Conservation (phyloP, 1,140 invertebrate genomes). For the Heliothis subflexa region DNA sequence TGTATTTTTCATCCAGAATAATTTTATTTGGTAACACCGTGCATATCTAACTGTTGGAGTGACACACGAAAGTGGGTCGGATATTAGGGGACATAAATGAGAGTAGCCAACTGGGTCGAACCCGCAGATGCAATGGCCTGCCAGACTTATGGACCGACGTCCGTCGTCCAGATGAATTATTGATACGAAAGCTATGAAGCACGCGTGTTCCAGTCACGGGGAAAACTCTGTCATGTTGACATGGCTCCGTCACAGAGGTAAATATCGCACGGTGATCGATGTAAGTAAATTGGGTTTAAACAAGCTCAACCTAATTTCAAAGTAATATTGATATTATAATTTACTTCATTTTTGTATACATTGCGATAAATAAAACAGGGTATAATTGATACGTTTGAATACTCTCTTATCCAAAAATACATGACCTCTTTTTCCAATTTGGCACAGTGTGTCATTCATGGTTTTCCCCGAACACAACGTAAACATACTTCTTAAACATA, state of each 20-base stretch:
- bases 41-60: slow-evolving; percentile 54
- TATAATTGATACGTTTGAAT: background rate
- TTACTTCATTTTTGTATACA: too few relatives aligned
- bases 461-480: slow-evolving; percentile 14
- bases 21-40: slow-evolving; percentile 54
- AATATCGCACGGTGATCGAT: slow-evolving; percentile 1
- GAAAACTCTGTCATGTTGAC: slow-evolving; percentile 11
- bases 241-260: slow-evolving; percentile 8
- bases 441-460: slow-evolving; percentile 15
- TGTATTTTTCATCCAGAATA: slow-evolving; percentile 22
- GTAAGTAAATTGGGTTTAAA: slow-evolving; percentile 21
- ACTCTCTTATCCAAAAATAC: background rate
- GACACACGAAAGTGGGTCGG: slow-evolving; percentile 71
- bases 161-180: slow-evolving; percentile 66
- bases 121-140: slow-evolving; percentile 54
- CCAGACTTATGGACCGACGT: slow-evolving; percentile 55
- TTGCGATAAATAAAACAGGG: background rate
- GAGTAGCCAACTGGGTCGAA: slow-evolving; percentile 72
- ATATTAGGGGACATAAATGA: slow-evolving; percentile 76
- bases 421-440: background rate
- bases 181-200: slow-evolving; percentile 54
- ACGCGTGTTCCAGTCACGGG: slow-evolving; percentile 45
- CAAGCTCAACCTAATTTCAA: slow-evolving; percentile 1
- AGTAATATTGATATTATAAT: background rate
- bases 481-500: slow-evolving; percentile 26